These are phyloP conservation scores for Podarcis cretensis DNA, from an alignment of 2,113 vertebrate species.

Conservation along the genomic window DNA sequence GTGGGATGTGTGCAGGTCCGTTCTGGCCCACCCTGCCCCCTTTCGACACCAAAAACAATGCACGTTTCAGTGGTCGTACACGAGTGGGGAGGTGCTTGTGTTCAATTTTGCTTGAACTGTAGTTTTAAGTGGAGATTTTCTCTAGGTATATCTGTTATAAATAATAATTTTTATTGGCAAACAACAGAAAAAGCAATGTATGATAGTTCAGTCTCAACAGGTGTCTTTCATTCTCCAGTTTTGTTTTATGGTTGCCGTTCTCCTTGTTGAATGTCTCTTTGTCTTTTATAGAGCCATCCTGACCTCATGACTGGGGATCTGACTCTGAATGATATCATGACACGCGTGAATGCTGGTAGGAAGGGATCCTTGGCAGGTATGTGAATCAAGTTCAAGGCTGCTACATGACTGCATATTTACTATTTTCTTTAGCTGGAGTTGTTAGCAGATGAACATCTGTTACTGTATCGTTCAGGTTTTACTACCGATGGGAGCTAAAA, in stretches of 20 bases:
- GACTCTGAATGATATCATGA: conserved; percentile 91
- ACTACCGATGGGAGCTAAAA: background rate
- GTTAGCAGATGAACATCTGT: background rate
- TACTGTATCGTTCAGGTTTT: background rate
- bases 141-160: background rate
- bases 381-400: conserved; percentile 3
- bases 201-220: background rate
- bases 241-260: background rate
- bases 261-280: conserved; percentile 9
- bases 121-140: background rate
- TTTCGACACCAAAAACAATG: too few relatives aligned
- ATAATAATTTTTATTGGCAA: background rate
- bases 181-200: background rate
- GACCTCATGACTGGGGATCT: conserved; percentile 90
- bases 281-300: conserved; percentile 88
- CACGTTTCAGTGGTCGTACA: too few relatives aligned
- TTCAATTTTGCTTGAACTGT: background rate
- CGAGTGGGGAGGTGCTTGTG: too few relatives aligned
- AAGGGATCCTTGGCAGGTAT: conserved; percentile 90
- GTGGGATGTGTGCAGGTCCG: too few relatives aligned
- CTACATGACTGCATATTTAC: too few relatives aligned
- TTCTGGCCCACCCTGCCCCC: too few relatives aligned
- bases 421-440: background rate
- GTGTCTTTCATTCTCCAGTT: background rate
- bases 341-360: conserved; percentile 90